These are phyloP conservation scores for Homarus americanus DNA, from an alignment of 1,140 invertebrate species.

Conservation along the genomic window DNA sequence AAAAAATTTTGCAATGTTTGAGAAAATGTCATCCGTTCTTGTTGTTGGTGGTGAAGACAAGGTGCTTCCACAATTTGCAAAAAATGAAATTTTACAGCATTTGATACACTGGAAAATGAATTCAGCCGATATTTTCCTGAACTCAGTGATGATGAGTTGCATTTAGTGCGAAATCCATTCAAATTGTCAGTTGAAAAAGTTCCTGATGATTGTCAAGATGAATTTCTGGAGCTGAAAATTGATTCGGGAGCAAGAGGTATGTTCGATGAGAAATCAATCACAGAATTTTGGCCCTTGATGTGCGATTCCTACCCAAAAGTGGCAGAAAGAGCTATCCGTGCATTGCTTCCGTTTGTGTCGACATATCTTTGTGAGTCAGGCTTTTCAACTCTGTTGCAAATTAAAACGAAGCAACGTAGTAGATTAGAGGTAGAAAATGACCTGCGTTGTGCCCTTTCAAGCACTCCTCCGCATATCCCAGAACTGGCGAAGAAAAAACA, in stretches of 20 bases:
- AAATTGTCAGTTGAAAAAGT: constrained; percentile 8
- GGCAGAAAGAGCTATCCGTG: constrained; percentile 33
- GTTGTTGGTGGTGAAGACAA: constrained; percentile 25
- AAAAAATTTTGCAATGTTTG: constrained; percentile 21
- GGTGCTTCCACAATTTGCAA: constrained; percentile 42
- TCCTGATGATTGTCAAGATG: neutral
- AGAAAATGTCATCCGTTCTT: constrained; percentile 14
- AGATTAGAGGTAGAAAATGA: constrained; percentile 30
- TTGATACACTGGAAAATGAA: constrained; percentile 18
- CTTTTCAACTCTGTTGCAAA: constrained; percentile 53
- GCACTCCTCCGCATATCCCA: constrained; percentile 12
- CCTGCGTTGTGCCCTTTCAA: constrained; percentile 20
- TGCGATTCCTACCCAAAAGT: constrained; percentile 35
- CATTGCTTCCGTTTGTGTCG: constrained; percentile 49
- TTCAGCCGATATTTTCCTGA: constrained; percentile 15
- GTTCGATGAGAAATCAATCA: constrained; percentile 27
- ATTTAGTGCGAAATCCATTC: constrained; percentile 21
- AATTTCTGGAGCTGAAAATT: neutral
- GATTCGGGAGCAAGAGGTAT: constrained; percentile 13
- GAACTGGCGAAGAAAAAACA: constrained; percentile 44
- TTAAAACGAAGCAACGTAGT: constrained; percentile 39
- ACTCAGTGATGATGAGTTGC: constrained; percentile 15
- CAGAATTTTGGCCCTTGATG: constrained; percentile 21
- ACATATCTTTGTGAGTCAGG: constrained; percentile 37
- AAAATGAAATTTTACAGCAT: constrained; percentile 31